Evolutionary conservation across 2,888 invertebrate species (phyloP).

Genomic region (Epistrophe grossulariae): DNA sequence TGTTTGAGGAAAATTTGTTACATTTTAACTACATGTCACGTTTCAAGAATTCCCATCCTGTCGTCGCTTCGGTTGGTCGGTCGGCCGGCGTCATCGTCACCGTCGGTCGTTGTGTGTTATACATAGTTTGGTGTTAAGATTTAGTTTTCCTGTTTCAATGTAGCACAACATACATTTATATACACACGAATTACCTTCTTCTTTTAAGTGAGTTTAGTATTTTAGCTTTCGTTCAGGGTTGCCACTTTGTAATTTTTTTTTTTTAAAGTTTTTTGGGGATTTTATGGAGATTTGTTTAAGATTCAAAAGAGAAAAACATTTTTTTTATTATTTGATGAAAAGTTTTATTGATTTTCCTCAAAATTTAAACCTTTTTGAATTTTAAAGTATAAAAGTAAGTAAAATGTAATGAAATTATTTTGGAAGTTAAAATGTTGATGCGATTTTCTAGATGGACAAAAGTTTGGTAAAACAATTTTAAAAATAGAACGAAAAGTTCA

Average conservation of each 20-base stretch:
- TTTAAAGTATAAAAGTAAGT: too few species aligned
- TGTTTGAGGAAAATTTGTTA: conserved; percentile 45
- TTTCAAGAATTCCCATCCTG: conserved; percentile 51
- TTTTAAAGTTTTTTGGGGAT: neutral
- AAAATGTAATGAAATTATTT: too few species aligned
- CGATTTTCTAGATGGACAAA: too few species aligned
- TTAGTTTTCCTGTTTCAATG: conserved; percentile 55
- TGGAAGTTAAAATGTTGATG: too few species aligned
- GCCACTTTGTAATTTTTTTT: neutral
- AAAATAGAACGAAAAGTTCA: too few species aligned
- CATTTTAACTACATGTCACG: conserved; percentile 69
- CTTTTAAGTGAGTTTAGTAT: conserved; percentile 37
- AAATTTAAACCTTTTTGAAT: too few species aligned
- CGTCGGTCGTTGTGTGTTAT: neutral
- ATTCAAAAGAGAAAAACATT: too few species aligned
- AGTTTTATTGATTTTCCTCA: neutral
- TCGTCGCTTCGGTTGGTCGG: neutral
- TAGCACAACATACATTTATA: conserved; percentile 1
- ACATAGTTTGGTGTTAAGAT: conserved; percentile 59
- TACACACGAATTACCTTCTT: conserved; percentile 20
- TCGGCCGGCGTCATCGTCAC: too few species aligned
- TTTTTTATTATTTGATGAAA: neutral
- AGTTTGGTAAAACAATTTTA: too few species aligned
- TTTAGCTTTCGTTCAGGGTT: neutral
- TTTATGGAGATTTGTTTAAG: neutral